Evolutionary conservation across 1,140 invertebrate genomes (phyloP).

Genomic region (Bombus waltoni): DNA sequence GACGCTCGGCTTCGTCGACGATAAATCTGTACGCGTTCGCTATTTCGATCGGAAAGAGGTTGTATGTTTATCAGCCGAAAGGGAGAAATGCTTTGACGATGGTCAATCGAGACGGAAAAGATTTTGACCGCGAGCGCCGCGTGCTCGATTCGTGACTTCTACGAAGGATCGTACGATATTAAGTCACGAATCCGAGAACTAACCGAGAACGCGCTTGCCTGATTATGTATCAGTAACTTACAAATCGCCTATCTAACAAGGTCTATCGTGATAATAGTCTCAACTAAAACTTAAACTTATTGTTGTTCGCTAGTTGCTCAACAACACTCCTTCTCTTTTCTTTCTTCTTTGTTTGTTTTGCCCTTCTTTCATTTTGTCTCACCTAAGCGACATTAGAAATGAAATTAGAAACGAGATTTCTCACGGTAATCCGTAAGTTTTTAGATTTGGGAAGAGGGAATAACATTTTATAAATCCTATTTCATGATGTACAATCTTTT

Average conservation of each 20-base stretch:
- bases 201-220: neutral
- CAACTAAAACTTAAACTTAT: no score
- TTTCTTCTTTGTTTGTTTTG: neutral
- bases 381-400: neutral
- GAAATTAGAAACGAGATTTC: neutral
- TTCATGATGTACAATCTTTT: no score
- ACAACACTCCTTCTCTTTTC: no score
- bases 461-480: neutral
- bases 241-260: neutral
- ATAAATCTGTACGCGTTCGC: neutral
- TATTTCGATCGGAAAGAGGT: neutral
- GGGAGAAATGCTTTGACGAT: neutral
- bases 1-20: neutral
- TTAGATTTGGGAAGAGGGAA: neutral
- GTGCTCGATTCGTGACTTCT: slow-evolving; percentile 39
- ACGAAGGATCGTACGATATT: slow-evolving; percentile 18
- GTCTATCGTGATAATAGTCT: neutral
- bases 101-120: neutral
- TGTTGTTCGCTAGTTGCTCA: no score
- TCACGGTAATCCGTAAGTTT: neutral
- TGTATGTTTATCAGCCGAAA: neutral
- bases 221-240: neutral
- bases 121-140: slow-evolving; percentile 7
- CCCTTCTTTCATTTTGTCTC: neutral
- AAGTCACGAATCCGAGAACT: slow-evolving; percentile 6